Evolutionary conservation across 2,797 vertebrate genomes (phyloP).

Genomic region (Hydrolagus colliei): DNA sequence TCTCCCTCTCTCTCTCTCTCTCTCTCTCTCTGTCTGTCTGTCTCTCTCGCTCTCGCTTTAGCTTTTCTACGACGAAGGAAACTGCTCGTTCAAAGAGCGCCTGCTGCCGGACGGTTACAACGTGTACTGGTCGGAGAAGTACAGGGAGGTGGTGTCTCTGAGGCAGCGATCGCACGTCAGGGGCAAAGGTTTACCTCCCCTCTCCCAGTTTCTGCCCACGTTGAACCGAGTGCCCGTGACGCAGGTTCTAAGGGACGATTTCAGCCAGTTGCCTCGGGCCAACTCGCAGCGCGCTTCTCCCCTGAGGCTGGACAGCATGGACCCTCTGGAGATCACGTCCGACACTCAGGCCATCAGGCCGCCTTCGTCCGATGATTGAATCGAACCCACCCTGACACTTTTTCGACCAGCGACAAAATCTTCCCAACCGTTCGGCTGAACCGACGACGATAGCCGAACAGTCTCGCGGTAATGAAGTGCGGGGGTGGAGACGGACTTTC

Average conservation of each 20-base stretch:
- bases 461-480: too few relatives aligned
- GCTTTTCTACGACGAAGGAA: constrained; percentile 64
- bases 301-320: constrained; percentile 61
- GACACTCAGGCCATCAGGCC: constrained; percentile 52
- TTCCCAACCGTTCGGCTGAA: not conserved
- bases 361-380: not conserved
- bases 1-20: not conserved
- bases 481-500: too few relatives aligned
- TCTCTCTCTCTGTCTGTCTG: not conserved
- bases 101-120: constrained; percentile 78
- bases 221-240: constrained; percentile 54
- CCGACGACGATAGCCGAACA: not conserved
- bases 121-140: constrained; percentile 66
- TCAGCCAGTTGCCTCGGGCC: constrained; percentile 38
- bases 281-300: constrained; percentile 34
- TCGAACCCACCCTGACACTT: not conserved
- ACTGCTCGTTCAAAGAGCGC: constrained; percentile 82
- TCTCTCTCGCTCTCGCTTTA: constrained; percentile 39
- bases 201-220: constrained; percentile 83
- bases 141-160: constrained; percentile 67
- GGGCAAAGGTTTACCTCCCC: constrained; percentile 55
- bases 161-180: constrained; percentile 63
- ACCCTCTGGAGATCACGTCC: constrained; percentile 70
- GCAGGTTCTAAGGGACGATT: constrained; percentile 32
- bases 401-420: not conserved